Evolutionary conservation across 2,797 vertebrate species (phyloP), one percentile per base, ranked within the genome.

Genomic region (Mus caroli): DNA sequence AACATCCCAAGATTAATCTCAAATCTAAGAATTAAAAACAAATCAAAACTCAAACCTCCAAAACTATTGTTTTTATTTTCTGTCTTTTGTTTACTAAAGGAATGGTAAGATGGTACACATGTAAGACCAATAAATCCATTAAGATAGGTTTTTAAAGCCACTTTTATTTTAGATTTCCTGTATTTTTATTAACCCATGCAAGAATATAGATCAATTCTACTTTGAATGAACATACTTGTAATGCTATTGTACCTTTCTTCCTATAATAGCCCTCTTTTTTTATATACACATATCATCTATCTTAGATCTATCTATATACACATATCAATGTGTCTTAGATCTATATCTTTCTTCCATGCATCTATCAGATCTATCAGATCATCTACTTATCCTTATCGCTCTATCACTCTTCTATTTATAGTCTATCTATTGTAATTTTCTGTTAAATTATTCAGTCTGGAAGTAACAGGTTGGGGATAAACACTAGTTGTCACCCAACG

Each of bases 71-170:
- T 83, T 2, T 76, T 34, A 67, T 34, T 67, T 67, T 67, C 34
- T n/a, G 7, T 69, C 67, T 71, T 71, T 96, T 94, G 14, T 6
- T 62, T 28, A 94, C 43, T 34, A 90, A 84, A 85, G 46, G 17
- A 80, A 93, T 71, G 28, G 3, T 46, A 80, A 93, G 9, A 17
- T n/a, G 34, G 0, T 87, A 94, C 24, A 77, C 6, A 52, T 84
- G 54, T 31, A 90, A 84, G 26, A 50, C 2, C 76, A 37, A 67
- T 20, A n/a, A 80, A 90, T 80, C 31, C 19, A 6, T 89, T 43
- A 93, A 13, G 62, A 58, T 19, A 62, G 9, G 31, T 19, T 84
- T 31, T 54, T 26, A 54, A 4, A 56, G 40, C 15, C 78, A 14
- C 0, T 67, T 92, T 91, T 77, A 20, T 12, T 62, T 94, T 86